Base-by-base conservation (phyloP, 2,888 invertebrate genomes). In the Nymphalis urticae region DNA sequence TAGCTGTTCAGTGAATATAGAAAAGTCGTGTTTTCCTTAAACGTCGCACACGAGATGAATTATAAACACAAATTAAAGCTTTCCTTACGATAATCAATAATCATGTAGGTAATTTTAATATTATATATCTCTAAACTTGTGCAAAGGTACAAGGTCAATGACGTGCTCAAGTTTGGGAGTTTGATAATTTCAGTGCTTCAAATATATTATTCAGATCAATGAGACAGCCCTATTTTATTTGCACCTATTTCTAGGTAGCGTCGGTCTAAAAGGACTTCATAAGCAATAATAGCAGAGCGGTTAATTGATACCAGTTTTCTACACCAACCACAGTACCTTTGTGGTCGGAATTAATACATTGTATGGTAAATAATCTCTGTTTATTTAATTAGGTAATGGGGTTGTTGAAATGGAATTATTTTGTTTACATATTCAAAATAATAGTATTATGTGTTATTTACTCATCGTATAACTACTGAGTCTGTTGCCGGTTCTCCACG, bases 281-380 rank as follows among this genome's bases (percentile, higher is more conserved):
- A 56, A 56, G 32, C 56, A 53, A 53, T 24, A 53, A 53, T 27
- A n/a, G 56, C 27, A 56, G 42, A 42, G 17, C n/a, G 9, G 69
- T 61, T 50, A 70, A 67, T 67, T 70, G 62, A 72, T 67, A 67
- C 67, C 6, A 53, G 56, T 58, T 63, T 42, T 63, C 63, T 42
- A 27, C 48, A 24, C 16, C 42, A 17, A 67, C 72, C 72, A 10
- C 70, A 72, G 64, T 64, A 42, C 66, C 70, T 67, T 64, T 72
- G 70, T 62, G 70, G 67, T 58, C 61, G 50, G 50, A 69, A 64
- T 48, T 53, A 56, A 70, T 67, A 72, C 58, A 19, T 13, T 54
- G 27, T 27, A 32, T n/a, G 56, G 53, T 24, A 53, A 24, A 53
- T 42, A 42, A 13, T n/a, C 8, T 56, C 56, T 56, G 32, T 16